A percentile compares a stretch with the other conserved stretches of the same genome.
phyloP scores from a whole-genome alignment of 2,888 invertebrate species.

The Heliconius ethilla region DNA sequence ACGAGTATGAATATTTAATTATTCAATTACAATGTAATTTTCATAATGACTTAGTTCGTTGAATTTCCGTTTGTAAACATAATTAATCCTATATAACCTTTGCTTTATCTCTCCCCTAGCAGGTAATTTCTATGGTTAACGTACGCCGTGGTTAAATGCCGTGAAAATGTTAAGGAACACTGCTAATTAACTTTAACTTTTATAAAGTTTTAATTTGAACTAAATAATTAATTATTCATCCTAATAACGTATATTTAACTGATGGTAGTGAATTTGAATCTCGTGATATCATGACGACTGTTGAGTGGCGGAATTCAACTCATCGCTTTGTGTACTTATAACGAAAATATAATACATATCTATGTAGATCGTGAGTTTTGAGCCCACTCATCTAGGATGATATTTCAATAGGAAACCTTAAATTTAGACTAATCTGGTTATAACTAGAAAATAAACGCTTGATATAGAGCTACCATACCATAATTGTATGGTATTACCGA shows the following conservation, averaged over 20 bases:
- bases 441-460: no score
- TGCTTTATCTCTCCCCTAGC: conserved; percentile 19
- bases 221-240: not conserved
- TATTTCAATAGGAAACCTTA: no score
- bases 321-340: no score
- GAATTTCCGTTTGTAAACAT: conserved; percentile 25
- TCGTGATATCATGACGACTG: no score
- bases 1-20: not conserved
- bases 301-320: no score
- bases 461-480: no score
- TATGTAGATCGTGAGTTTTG: no score
- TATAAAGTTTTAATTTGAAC: not conserved
- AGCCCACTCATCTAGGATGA: no score
- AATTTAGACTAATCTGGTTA: no score
- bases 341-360: no score
- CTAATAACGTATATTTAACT: not conserved
- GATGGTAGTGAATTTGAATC: not conserved
- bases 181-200: conserved; percentile 5
- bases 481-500: no score
- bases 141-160: conserved; percentile 24
- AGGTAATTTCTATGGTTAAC: conserved; percentile 8
- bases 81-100: conserved; percentile 26
- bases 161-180: conserved; percentile 26
- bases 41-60: conserved; percentile 21
- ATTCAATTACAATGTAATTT: conserved; percentile 10